Base-by-base conservation (phyloP, 2,888 invertebrate species). In the Belgica antarctica region DNA sequence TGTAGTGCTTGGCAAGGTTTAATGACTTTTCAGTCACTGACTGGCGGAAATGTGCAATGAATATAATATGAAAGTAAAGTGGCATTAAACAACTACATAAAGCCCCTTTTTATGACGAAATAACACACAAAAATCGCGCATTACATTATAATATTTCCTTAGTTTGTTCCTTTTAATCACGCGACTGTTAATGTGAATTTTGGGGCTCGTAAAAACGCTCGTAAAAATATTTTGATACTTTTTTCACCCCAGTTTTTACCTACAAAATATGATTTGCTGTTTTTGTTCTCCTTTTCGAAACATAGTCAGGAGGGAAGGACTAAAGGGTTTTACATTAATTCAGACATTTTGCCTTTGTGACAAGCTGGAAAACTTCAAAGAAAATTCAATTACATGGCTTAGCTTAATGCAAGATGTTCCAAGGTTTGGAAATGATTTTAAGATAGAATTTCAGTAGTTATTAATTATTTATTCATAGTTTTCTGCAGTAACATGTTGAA, bases 51-150 rank as follows among this genome's bases (percentile, higher is more conserved):
- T 66, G 65, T 66, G 65, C 65, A 66, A 66, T 66, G 65, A 66
- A 66, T 66, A 46, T 41, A 41, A 66, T 66, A 46, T 41, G 41
- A 66, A 41, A 27, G 28, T 17, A 7, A 61, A 47, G 52, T 22
- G 52, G 65, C 47, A 66, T 46, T 66, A 66, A 66, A 47, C 47
- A 41, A 66, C 65, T 66, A 66, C 65, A 47, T 66, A 66, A 66
- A 47, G 65, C 65, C 52, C 17, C 22, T 7, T 52, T 66, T 66
- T 66, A 66, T 47, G 65, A 47, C 17, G 65, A 41, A 46, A 66
- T 41, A 46, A 66, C 46, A 66, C 47, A 66, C 65, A 66, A 47
- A 66, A 66, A 66, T 66, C 65, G 65, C 65, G 65, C 65, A 66
- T 66, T 66, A 47, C 65, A 47, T 66, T 27, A 66, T 46, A 47